phyloP scores from a whole-genome alignment of 1,140 invertebrate species.

The Episyrphus balteatus region DNA sequence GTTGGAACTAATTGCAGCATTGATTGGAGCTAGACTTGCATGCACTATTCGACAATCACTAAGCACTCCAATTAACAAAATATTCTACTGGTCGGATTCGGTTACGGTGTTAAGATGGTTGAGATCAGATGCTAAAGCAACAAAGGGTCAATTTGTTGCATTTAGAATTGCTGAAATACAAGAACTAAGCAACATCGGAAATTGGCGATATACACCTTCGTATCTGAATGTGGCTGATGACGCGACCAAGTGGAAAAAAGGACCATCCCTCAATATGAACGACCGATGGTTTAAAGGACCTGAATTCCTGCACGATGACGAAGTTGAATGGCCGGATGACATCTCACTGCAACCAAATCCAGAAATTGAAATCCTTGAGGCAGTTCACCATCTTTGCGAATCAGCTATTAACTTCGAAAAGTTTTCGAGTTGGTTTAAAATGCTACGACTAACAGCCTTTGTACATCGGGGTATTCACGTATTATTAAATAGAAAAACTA shows the following conservation, averaged over 20 bases:
- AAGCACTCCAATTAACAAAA: not conserved
- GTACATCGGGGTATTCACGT: not conserved
- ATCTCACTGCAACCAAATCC: not conserved
- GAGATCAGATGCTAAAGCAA: not conserved
- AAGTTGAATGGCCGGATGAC: not conserved
- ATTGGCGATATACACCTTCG: constrained; percentile 20
- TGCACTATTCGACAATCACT: not conserved
- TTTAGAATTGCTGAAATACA: constrained; percentile 15
- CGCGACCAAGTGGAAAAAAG: constrained; percentile 8
- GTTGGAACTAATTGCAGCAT: constrained; percentile 16
- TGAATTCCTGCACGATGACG: not conserved
- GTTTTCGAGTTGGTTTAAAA: not conserved
- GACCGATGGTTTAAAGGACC: not conserved
- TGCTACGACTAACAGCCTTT: not conserved
- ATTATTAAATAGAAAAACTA: not conserved
- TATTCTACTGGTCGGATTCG: not conserved
- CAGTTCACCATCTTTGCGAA: not conserved
- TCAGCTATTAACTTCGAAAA: not conserved
- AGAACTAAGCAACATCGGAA: not conserved
- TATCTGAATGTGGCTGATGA: constrained; percentile 17
- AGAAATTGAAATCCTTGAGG: not conserved
- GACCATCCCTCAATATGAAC: not conserved
- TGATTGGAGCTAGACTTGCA: constrained; percentile 13
- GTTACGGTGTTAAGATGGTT: not conserved
- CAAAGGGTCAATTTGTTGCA: constrained; percentile 15